phyloP scores from a whole-genome alignment of 1,140 invertebrate genomes.

The Penaeus japonicus region DNA sequence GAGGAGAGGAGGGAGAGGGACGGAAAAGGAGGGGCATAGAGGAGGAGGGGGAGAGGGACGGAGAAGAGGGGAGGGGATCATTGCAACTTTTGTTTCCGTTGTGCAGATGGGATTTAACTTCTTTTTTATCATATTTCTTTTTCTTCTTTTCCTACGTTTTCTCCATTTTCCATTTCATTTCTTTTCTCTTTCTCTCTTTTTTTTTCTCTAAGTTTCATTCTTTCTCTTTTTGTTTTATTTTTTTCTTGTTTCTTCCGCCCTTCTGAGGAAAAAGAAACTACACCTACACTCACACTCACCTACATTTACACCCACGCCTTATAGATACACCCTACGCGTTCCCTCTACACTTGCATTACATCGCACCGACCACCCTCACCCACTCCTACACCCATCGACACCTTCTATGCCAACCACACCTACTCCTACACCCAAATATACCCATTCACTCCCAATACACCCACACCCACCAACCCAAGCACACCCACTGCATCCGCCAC shows the following conservation, averaged over 20 bases:
- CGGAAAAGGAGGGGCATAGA: not conserved
- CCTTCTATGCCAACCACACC: conserved; percentile 2
- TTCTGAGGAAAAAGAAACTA: not conserved
- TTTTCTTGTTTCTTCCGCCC: not conserved
- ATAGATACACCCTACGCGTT: too few relatives aligned
- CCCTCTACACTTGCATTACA: not conserved
- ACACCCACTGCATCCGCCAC: too few relatives aligned
- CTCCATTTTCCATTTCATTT: not conserved
- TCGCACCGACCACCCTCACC: not conserved
- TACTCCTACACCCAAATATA: too few relatives aligned
- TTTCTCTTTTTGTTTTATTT: conserved; percentile 9
- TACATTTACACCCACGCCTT: not conserved
- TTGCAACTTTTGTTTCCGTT: too few relatives aligned
- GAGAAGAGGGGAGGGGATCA: not conserved
- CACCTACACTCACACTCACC: not conserved
- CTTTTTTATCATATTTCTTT: not conserved
- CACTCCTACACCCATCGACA: not conserved
- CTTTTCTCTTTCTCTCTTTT: conserved; percentile 6
- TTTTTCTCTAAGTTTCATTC: not conserved
- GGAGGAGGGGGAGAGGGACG: not conserved
- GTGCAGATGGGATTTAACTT: too few relatives aligned
- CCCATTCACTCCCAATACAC: too few relatives aligned
- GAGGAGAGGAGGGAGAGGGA: not conserved
- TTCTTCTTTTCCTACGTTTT: not conserved
- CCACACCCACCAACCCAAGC: too few relatives aligned